These are phyloP conservation scores for Euwallacea similis DNA, from an alignment of 1,140 invertebrate species.

Conservation along the genomic window DNA sequence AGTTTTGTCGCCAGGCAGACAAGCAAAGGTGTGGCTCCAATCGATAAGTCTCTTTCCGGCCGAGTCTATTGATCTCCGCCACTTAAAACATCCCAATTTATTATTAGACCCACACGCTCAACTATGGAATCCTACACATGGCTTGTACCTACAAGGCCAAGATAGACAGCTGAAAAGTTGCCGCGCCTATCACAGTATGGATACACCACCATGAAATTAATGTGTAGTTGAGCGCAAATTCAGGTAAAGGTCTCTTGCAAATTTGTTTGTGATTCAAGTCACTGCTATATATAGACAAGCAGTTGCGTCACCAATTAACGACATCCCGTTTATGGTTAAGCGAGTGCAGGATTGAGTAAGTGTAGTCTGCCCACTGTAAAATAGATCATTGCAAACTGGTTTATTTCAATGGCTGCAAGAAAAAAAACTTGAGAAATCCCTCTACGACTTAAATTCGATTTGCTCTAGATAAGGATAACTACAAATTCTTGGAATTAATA, in stretches of 20 bases:
- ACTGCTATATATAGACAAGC: constrained; percentile 38
- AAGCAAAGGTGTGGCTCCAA: constrained; percentile 29
- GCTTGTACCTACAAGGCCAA: not conserved
- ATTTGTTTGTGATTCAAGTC: constrained; percentile 24
- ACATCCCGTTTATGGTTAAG: constrained; percentile 30
- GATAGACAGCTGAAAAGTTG: not conserved
- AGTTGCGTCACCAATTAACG: constrained; percentile 39
- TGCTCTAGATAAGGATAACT: not conserved
- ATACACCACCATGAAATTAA: not conserved
- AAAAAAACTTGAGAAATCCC: not conserved
- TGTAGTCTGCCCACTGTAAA: constrained; percentile 21
- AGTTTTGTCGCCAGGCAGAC: constrained; percentile 19
- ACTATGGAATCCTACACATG: not conserved
- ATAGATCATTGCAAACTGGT: constrained; percentile 30
- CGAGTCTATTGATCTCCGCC: not conserved
- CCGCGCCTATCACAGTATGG: not conserved
- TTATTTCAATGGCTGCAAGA: constrained; percentile 1
- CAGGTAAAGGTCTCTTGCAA: constrained; percentile 10
- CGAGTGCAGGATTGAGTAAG: not conserved
- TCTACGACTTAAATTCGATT: not conserved
- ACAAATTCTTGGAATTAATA: not conserved
- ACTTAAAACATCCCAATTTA: not conserved
- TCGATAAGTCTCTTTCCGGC: constrained; percentile 6
- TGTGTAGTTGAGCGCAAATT: not conserved
- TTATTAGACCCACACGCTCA: not conserved